These are phyloP conservation scores for Semnornis frantzii DNA, from an alignment of 2,113 vertebrate species.

Conservation along the genomic window DNA sequence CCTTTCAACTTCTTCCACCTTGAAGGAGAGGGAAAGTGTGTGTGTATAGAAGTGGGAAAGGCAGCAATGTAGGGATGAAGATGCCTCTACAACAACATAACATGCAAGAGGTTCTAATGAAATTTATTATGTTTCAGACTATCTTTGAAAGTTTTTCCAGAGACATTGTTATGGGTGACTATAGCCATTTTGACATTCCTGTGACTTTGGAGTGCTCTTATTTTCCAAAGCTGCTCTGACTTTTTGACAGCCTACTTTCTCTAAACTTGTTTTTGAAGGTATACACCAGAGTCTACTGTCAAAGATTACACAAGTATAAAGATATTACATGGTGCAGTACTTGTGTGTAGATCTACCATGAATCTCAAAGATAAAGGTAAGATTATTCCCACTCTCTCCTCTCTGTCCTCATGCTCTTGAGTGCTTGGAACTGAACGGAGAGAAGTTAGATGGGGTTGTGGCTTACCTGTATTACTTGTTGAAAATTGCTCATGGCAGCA, in stretches of 20 bases:
- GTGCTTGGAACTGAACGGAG: not conserved
- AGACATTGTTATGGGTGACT: not conserved
- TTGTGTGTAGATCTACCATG: not conserved
- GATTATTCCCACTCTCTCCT: not conserved
- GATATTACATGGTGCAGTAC: fast-evolving
- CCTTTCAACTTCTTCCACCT: not conserved
- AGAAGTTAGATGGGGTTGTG: not conserved
- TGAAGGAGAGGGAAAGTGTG: not conserved
- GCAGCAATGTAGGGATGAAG: not conserved
- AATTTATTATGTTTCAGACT: not conserved
- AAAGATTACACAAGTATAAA: not conserved
- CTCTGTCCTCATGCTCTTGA: not conserved
- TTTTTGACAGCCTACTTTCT: not conserved
- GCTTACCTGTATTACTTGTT: not conserved
- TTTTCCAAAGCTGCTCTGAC: not conserved
- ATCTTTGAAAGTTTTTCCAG: not conserved
- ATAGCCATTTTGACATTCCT: not conserved
- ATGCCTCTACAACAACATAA: not conserved
- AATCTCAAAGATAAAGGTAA: not conserved
- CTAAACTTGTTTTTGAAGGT: not conserved
- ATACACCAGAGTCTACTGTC: not conserved
- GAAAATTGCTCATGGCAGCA: not conserved
- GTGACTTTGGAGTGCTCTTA: not conserved
- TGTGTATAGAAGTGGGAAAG: not conserved
- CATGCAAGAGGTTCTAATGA: not conserved